These are phyloP conservation scores for Acridotheres tristis DNA, from an alignment of 2,797 vertebrate species.

Conservation along the genomic window DNA sequence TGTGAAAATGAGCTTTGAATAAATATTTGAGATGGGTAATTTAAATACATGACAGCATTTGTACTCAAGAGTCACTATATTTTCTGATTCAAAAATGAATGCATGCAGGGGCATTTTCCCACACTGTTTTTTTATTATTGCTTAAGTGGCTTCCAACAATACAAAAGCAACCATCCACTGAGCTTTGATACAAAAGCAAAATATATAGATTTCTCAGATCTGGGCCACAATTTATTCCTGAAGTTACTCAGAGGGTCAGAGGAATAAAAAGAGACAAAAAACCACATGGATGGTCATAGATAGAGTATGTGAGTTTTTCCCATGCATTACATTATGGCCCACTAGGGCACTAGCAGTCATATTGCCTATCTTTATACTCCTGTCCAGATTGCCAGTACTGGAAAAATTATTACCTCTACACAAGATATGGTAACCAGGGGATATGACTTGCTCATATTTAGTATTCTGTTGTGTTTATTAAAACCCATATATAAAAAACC, in stretches of 20 bases:
- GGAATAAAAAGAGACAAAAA: background rate
- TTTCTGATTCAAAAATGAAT: slow-evolving; percentile 35
- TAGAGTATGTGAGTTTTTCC: background rate
- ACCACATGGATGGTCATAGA: background rate
- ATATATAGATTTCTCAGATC: background rate
- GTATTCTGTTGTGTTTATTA: slow-evolving; percentile 9
- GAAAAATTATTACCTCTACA: background rate
- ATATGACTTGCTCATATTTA: background rate
- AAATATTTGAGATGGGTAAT: background rate
- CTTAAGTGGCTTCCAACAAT: background rate
- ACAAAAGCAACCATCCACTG: background rate
- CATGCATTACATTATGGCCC: background rate
- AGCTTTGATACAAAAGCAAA: slow-evolving; percentile 41
- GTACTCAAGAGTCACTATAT: background rate
- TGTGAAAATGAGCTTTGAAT: slow-evolving; percentile 42
- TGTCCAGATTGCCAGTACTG: background rate
- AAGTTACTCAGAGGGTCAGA: background rate
- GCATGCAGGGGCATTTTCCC: background rate
- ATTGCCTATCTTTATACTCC: background rate
- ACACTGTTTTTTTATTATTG: slow-evolving; percentile 13
- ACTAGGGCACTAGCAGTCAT: background rate
- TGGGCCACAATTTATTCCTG: background rate
- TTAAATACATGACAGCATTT: slow-evolving; percentile 29
- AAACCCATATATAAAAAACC: background rate
- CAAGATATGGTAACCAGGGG: background rate